Percentiles rank a stretch among this genome's conserved stretches.
These are phyloP conservation scores for Chloroclysta siterata DNA, from an alignment of 2,888 invertebrate species.

Conservation along the genomic window DNA sequence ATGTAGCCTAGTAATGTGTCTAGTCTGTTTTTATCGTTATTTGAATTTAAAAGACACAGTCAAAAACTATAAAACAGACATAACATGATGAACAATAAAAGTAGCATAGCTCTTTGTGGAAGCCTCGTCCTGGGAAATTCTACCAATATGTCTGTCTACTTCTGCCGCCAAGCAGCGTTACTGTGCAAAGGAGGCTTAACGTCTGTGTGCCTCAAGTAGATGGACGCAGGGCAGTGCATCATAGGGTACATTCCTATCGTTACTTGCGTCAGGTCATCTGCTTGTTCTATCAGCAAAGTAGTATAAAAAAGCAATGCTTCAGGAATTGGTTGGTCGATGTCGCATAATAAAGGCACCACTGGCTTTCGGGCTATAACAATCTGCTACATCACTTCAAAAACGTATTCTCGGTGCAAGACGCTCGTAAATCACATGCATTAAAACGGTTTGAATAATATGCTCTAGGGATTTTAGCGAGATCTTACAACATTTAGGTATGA, in stretches of 20 bases:
- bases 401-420: slow-evolving; percentile 18
- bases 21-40: background rate
- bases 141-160: too few species aligned
- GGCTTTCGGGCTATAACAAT: slow-evolving; percentile 9
- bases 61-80: background rate
- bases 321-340: background rate
- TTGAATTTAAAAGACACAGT: background rate
- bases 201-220: too few species aligned
- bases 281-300: too few species aligned
- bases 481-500: background rate
- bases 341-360: background rate
- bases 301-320: background rate
- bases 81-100: background rate
- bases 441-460: background rate
- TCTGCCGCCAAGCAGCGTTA: too few species aligned
- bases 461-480: background rate
- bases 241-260: too few species aligned
- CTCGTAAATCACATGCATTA: slow-evolving; percentile 9
- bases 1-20: background rate
- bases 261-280: too few species aligned
- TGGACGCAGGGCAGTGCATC: too few species aligned
- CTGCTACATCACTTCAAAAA: slow-evolving; percentile 12
- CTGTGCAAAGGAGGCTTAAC: too few species aligned
- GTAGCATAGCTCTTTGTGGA: too few species aligned
- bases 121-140: too few species aligned